A percentile compares a stretch with the other conserved stretches of the same genome.
Conservation (phyloP, 1,140 invertebrate genomes). For the Stegodyphus dumicola region DNA sequence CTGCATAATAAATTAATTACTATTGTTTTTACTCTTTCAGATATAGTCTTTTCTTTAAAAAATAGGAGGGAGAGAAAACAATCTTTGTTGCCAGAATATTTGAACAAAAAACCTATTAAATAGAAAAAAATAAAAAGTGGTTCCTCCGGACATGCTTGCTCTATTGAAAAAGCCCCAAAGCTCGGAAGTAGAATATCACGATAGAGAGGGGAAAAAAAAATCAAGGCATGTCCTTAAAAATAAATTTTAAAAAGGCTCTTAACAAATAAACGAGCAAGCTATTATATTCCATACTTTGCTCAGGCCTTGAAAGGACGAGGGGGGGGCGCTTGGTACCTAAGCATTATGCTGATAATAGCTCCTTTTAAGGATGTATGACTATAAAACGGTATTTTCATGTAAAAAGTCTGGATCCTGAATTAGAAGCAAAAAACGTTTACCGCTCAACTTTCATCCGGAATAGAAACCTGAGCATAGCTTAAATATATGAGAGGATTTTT, state of each 20-base stretch:
- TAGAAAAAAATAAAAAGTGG: conserved; percentile 6
- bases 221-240: not conserved
- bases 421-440: not conserved
- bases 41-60: not conserved
- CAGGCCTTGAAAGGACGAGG: not conserved
- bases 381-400: conserved; percentile 25
- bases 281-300: not conserved
- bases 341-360: conserved; percentile 29
- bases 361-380: conserved; percentile 25
- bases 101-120: conserved; percentile 19
- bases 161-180: not conserved
- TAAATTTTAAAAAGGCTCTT: not conserved
- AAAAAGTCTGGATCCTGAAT: conserved; percentile 11
- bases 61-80: not conserved
- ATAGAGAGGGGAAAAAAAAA: conserved; percentile 12
- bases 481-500: not conserved
- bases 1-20: conserved; percentile 36
- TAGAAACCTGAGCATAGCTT: not conserved
- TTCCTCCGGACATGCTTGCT: conserved; percentile 19
- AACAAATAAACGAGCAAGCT: conserved; percentile 20
- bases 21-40: conserved; percentile 26
- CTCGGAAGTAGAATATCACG: conserved; percentile 32
- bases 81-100: not conserved
- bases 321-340: not conserved
- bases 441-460: not conserved